Base-by-base conservation (phyloP, 1,140 invertebrate species). In the Zelostemma sp. region DNA sequence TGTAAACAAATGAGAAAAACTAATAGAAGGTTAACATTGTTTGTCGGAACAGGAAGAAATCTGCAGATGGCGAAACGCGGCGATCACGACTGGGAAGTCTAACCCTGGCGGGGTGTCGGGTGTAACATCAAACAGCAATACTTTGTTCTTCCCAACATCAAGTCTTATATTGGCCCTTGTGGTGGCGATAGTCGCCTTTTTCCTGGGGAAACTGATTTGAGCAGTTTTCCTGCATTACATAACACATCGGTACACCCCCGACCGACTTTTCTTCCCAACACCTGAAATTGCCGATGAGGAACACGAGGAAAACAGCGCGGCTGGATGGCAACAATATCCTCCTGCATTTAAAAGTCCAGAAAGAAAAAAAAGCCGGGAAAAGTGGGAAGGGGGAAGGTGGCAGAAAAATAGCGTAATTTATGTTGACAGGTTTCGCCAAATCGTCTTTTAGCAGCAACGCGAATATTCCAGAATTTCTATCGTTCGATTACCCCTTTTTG, bases 201-300 rank as follows among this genome's bases (percentile, higher is more conserved):
- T 85, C 21, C 54, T 86, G 69, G 84, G 83, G 55, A 86, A 85
- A 81, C 54, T 86, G 47, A 81, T 86, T 75, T 86, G 82, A 86
- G 75, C 74, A 75, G 63, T 73, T 73, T 74, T 71, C 64, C 68
- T 58, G 64, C 72, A 70, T 45, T 59, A 68, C 51, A 68, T 19
- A 51, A 43, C 43, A 62, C 68, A 67, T 75, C 68, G 72, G 77
- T 75, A 69, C 68, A 65, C 74, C 72, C 74, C 72, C 51, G 69
- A 74, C 68, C 68, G 55, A 74, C 68, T 77, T 77, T 81, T 82
- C 73, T 84, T 74, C 68, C 73, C 72, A 64, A 76, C 71, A 71
- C 73, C 78, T 74, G 57, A 76, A 72, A 72, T 74, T 73, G 57
- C 53, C 54, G 65, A 28, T 68, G 63, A 6, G 35, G 59, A 70